phyloP scores from a whole-genome alignment of 2,888 invertebrate species.

The Adelognathus sp. region DNA sequence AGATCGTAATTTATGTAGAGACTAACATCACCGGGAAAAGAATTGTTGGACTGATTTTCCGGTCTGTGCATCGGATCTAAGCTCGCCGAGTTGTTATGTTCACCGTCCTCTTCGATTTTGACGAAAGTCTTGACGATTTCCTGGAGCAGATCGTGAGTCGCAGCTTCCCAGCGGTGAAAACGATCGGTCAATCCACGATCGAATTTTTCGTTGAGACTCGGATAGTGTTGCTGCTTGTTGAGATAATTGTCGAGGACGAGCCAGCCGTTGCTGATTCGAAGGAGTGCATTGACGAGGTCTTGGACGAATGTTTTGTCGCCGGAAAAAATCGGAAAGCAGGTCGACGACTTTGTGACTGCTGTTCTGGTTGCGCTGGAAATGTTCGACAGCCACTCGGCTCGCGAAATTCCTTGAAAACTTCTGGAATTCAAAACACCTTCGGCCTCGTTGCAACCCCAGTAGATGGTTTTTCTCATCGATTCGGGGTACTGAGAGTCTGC shows the following conservation, averaged over 20 bases:
- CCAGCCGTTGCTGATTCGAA: conserved; percentile 77
- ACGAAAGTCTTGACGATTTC: conserved; percentile 70
- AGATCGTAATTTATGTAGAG: conserved; percentile 72
- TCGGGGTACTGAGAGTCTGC: conserved; percentile 66
- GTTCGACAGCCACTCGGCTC: conserved; percentile 67
- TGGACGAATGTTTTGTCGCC: conserved; percentile 70
- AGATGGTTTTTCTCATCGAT: conserved; percentile 69
- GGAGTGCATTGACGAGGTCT: conserved; percentile 73
- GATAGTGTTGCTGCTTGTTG: conserved; percentile 76
- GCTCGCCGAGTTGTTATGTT: background rate
- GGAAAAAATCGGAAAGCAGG: conserved; percentile 74
- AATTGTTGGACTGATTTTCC: conserved; percentile 61
- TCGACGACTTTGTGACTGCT: conserved; percentile 74
- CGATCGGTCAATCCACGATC: conserved; percentile 66
- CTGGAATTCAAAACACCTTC: conserved; percentile 68
- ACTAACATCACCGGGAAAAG: conserved; percentile 77
- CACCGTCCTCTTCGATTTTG: conserved; percentile 66
- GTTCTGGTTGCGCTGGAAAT: conserved; percentile 73
- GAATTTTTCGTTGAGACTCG: conserved; percentile 69
- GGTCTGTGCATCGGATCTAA: conserved; percentile 47
- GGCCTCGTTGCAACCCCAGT: conserved; percentile 75
- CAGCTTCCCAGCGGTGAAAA: conserved; percentile 73
- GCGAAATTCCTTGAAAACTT: conserved; percentile 59
- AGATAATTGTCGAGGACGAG: conserved; percentile 76
- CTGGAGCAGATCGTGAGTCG: conserved; percentile 70